Conservation (phyloP, 1,140 invertebrate genomes). For the Calephelis virginiensis region DNA sequence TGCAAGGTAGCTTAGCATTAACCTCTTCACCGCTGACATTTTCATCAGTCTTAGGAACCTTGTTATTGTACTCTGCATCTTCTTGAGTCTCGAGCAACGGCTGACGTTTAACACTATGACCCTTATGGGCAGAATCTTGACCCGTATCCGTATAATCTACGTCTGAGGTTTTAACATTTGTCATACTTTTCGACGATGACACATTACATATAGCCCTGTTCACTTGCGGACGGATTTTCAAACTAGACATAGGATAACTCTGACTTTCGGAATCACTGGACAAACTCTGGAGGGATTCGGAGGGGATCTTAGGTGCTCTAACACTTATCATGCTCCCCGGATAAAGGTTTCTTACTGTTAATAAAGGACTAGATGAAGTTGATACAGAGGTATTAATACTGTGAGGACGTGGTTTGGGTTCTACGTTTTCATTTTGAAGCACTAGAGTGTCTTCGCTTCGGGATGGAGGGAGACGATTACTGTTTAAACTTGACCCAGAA, state of each 20-base stretch:
- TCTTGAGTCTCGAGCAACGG: constrained; percentile 61
- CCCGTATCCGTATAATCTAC: constrained; percentile 67
- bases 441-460: constrained; percentile 88
- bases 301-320: constrained; percentile 72
- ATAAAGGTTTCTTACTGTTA: constrained; percentile 81
- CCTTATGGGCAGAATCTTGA: constrained; percentile 61
- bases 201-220: constrained; percentile 57
- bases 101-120: constrained; percentile 50
- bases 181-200: constrained; percentile 79
- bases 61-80: constrained; percentile 62
- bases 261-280: constrained; percentile 82
- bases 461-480: constrained; percentile 82
- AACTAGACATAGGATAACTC: constrained; percentile 69
- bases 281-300: constrained; percentile 81
- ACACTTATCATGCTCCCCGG: constrained; percentile 81
- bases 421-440: constrained; percentile 76
- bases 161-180: constrained; percentile 74
- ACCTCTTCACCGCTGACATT: constrained; percentile 43
- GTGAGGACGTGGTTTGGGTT: constrained; percentile 76
- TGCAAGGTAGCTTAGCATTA: constrained; percentile 31
- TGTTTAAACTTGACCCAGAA: constrained; percentile 50
- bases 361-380: constrained; percentile 82
- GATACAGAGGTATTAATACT: constrained; percentile 79
- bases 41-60: constrained; percentile 71
- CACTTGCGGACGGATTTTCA: constrained; percentile 74